Evolutionary conservation across 2,113 vertebrate genomes (phyloP), one percentile per base, ranked within the genome.

Genomic region (Mesitornis unicolor): DNA sequence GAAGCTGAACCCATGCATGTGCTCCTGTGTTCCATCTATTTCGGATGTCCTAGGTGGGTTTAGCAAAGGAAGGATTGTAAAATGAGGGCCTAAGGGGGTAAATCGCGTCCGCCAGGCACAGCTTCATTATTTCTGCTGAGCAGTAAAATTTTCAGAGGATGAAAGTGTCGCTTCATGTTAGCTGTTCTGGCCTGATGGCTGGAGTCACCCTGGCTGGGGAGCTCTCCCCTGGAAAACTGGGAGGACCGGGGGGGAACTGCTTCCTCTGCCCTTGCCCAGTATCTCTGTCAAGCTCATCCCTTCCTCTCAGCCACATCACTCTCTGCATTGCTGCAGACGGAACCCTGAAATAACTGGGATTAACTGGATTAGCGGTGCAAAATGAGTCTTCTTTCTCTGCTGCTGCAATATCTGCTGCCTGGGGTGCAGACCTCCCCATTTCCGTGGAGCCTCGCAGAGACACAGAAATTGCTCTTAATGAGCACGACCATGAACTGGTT

Each of bases 391-490:
- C 90, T 80, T 73, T 87, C 70, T 21, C 73, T 76, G 80, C 84
- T 20, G 77, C 89, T 47, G 70, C 7, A 10, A 61, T 40, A 81
- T 89, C 87, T 87, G 69, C 91, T 93, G 84, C 93, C 80, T 50
- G 80, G 84, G 94, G 56, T 93, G 91, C 73, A 84, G 88, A 94
- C 82, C 73, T 87, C 74, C 48, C 89, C 92, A 57, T 84, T 96
- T 90, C 86, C 14, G 5, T 50, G 80, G 38, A 86, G 88, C 75
- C 92, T 96, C 5, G 2, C 68, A 89, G 92, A 94, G 80, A 79
- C 82, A 89, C 51, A 93, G 90, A 90, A 94, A 89, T 81, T 90
- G 73, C 80, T 93, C 48, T 78, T 92, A 92, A 96, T 76, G 88
- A 96, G 90, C 88, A 82, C 33, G 7, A 4, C 73, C 80, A 69